phyloP scores from a whole-genome alignment of 2,888 invertebrate genomes.

The Folsomia candida region DNA sequence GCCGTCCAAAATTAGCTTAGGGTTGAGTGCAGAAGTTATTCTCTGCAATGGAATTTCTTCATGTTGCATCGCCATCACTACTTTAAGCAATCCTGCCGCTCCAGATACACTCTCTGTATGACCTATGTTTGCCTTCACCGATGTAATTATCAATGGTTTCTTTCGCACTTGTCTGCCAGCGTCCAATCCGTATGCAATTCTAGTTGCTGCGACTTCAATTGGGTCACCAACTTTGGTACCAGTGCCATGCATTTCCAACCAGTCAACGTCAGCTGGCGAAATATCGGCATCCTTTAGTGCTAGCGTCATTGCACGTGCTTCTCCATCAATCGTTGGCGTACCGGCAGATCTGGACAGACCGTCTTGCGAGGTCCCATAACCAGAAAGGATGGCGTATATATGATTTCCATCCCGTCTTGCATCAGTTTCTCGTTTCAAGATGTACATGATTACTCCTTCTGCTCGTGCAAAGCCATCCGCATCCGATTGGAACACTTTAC shows the following conservation, averaged over 20 bases:
- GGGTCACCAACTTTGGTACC: constrained; percentile 28
- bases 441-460: background rate
- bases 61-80: constrained; percentile 22
- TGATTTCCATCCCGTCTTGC: background rate
- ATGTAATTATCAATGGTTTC: constrained; percentile 20
- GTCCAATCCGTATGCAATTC: constrained; percentile 12
- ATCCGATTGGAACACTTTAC: no score
- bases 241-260: constrained; percentile 17
- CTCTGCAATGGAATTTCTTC: constrained; percentile 22
- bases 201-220: constrained; percentile 24
- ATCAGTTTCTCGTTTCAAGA: background rate
- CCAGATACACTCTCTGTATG: constrained; percentile 27
- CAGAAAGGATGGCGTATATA: background rate
- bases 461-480: constrained; percentile 10
- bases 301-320: constrained; percentile 20
- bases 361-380: background rate
- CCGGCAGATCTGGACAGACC: background rate
- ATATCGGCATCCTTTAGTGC: constrained; percentile 23
- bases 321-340: constrained; percentile 13
- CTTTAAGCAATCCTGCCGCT: constrained; percentile 27
- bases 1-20: constrained; percentile 15
- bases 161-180: background rate
- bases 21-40: constrained; percentile 19
- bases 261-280: constrained; percentile 18
- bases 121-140: no score